Percentiles rank a stretch among this genome's conserved stretches.
Evolutionary conservation across 1,140 invertebrate genomes (phyloP).

Genomic region (Cydia splendana): DNA sequence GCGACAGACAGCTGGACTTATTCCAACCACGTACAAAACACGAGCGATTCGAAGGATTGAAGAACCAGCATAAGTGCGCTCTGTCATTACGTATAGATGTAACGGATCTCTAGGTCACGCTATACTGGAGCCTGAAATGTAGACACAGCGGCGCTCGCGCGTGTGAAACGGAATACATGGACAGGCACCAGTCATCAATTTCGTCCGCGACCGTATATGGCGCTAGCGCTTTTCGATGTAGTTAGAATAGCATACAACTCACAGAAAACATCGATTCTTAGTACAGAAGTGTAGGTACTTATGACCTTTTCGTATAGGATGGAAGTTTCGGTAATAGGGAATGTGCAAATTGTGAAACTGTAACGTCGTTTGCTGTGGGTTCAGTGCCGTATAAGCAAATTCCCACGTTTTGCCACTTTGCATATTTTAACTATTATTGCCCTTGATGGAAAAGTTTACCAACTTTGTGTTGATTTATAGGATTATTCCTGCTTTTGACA

Average conservation of each 20-base stretch:
- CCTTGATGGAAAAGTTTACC: no score
- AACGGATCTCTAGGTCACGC: not conserved
- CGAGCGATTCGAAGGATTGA: not conserved
- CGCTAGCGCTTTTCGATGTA: not conserved
- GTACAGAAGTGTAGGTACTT: not conserved
- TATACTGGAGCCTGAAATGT: not conserved
- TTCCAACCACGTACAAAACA: not conserved
- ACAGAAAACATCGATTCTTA: not conserved
- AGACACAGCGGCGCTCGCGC: not conserved
- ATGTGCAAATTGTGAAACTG: slow-evolving; percentile 8
- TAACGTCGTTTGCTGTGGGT: not conserved
- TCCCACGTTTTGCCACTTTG: not conserved
- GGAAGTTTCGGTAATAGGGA: slow-evolving; percentile 6
- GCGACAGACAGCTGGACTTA: not conserved
- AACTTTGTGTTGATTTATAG: no score
- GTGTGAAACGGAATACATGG: not conserved
- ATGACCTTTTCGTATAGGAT: not conserved
- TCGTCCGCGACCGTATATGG: slow-evolving; percentile 10
- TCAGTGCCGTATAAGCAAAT: not conserved
- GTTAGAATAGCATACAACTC: not conserved
- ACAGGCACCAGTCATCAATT: slow-evolving; percentile 33
- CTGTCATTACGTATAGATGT: not conserved
- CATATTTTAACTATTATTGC: no score
- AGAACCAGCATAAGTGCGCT: not conserved
- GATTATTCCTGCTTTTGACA: no score